Evolutionary conservation across 2,797 vertebrate species (phyloP).

Genomic region (Lacerta viridis): DNA sequence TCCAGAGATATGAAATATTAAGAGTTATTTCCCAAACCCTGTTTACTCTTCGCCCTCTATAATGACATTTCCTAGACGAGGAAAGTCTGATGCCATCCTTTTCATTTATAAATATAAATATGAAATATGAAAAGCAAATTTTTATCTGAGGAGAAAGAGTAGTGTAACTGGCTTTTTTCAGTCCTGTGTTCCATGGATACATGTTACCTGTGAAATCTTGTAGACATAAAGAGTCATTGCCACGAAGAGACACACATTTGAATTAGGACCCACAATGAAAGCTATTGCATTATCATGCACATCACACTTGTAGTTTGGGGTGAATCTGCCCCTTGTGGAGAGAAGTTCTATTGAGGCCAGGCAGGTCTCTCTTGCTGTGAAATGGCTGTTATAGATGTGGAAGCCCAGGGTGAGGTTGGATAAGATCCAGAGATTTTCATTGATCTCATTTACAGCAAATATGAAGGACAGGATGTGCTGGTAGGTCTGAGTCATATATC

Average conservation of each 20-base stretch:
- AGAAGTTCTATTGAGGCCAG: slow-evolving; percentile 1
- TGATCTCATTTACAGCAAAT: not conserved
- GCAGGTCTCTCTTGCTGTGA: not conserved
- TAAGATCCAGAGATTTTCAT: not conserved
- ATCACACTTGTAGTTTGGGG: slow-evolving; percentile 24
- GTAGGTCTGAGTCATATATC: slow-evolving; percentile 13
- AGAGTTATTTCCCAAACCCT: too few species aligned
- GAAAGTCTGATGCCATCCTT: not conserved
- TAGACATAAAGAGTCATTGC: not conserved
- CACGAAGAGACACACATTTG: not conserved
- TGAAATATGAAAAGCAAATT: not conserved
- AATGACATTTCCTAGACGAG: not conserved
- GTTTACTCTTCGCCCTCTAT: not conserved
- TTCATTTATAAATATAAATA: not conserved
- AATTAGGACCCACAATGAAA: not conserved
- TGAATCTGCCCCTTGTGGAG: slow-evolving; percentile 7
- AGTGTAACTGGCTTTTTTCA: not conserved
- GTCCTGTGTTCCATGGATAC: not conserved
- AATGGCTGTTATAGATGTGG: slow-evolving; percentile 19
- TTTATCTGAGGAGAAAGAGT: not conserved
- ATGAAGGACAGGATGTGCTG: slow-evolving; percentile 6
- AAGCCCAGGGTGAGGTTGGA: slow-evolving; percentile 17
- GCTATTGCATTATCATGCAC: not conserved
- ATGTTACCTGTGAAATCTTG: not conserved
- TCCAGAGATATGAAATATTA: too few species aligned